Evolutionary conservation across 2,113 vertebrate genomes (phyloP).

Genomic region (Myotis lucifugus): DNA sequence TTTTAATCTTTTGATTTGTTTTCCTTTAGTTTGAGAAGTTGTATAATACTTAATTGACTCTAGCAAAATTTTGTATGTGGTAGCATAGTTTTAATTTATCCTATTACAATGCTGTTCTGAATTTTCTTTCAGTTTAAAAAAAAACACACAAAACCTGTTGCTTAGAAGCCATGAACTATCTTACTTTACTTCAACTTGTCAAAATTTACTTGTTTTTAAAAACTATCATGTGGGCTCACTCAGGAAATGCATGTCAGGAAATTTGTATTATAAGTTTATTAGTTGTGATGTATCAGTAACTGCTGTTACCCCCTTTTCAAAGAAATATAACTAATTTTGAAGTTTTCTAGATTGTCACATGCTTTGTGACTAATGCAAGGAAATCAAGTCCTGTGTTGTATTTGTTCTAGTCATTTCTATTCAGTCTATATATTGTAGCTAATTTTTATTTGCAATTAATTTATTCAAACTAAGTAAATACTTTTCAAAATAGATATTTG

Average conservation of each 20-base stretch:
- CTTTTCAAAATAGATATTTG: slow-evolving; percentile 83
- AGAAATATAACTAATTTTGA: slow-evolving; percentile 83
- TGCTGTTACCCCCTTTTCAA: slow-evolving; percentile 85
- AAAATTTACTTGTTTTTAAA: slow-evolving; percentile 81
- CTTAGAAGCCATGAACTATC: slow-evolving; percentile 82
- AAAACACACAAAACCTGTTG: slow-evolving; percentile 67
- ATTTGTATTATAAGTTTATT: slow-evolving; percentile 85
- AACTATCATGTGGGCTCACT: slow-evolving; percentile 86
- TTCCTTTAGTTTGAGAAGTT: slow-evolving; percentile 58
- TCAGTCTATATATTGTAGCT: slow-evolving; percentile 86
- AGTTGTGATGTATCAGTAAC: slow-evolving; percentile 84
- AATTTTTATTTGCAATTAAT: slow-evolving; percentile 90
- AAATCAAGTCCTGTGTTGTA: slow-evolving; percentile 84
- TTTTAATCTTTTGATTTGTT: slow-evolving; percentile 56
- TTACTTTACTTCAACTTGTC: slow-evolving; percentile 84
- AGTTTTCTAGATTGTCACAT: slow-evolving; percentile 82
- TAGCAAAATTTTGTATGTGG: slow-evolving; percentile 79
- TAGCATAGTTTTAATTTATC: slow-evolving; percentile 83
- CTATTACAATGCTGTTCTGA: slow-evolving; percentile 73
- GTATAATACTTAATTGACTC: slow-evolving; percentile 77
- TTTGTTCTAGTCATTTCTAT: slow-evolving; percentile 87
- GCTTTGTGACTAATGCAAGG: slow-evolving; percentile 83
- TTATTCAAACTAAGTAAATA: slow-evolving; percentile 89
- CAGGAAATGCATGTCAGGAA: slow-evolving; percentile 89
- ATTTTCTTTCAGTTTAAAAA: slow-evolving; percentile 70